Evolutionary conservation across 2,888 invertebrate genomes (phyloP), one percentile per base, ranked within the genome.

Genomic region (Drosophila niveifrons): DNA sequence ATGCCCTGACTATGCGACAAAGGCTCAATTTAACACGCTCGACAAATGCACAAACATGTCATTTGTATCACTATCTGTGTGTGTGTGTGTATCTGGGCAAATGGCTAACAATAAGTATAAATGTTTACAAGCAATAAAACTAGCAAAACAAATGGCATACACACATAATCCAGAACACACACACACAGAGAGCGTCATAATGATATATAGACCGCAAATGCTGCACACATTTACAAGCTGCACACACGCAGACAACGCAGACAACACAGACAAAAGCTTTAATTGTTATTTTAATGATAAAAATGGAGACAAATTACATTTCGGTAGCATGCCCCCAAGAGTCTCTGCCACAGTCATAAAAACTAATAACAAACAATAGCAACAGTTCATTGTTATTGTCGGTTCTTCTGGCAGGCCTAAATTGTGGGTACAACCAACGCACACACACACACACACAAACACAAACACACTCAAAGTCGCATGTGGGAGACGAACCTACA

Each of bases 271-370:
- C 74, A 69, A 78, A 72, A 78, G 80, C 85, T 83, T 86, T 86
- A 86, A 86, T 86, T 86, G 87, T 87, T 86, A 86, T 86, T 86
- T 86, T 85, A 87, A 87, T 85, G 87, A 85, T 85, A 85, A 87
- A 83, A 85, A 86, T 87, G 71, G 82, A 87, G 85, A 87, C 86
- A 86, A 85, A 86, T 85, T 86, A 83, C 86, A 71, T 69, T 61
- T 65, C 23, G 66, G 66, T 73, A 70, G 63, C 63, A 66, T 62
- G 66, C 62, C 66, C 59, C 59, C 58, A 66, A 73, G 70, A 68
- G 66, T 52, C 69, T 64, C 59, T 64, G 53, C 59, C 65, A 61
- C 52, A 72, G 55, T 78, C 73, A 83, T 82, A 88, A 74, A 82
- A 78, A 88, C 76, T 83, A 83, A 78, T 75, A 75, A 73, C 86